These are phyloP conservation scores for Mycetomoellerius zeteki DNA, from an alignment of 1,140 invertebrate species.

Conservation along the genomic window DNA sequence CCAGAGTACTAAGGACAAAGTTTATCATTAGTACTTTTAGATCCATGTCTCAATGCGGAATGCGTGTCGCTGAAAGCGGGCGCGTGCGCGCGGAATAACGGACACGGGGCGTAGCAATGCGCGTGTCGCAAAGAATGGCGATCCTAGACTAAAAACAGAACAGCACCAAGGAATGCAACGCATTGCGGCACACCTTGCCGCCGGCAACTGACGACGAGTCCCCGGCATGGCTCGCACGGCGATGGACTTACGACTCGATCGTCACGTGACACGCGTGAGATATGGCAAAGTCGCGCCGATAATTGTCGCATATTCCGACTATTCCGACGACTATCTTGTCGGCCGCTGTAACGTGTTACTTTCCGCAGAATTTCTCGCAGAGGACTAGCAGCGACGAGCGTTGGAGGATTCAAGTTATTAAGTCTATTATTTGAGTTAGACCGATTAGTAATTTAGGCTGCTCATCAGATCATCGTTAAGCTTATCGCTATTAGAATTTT, in stretches of 20 bases:
- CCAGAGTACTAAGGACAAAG: neutral
- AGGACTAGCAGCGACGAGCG: neutral
- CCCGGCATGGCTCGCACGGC: constrained; percentile 22
- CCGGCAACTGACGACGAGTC: constrained; percentile 65
- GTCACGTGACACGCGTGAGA: constrained; percentile 78
- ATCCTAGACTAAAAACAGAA: constrained; percentile 86
- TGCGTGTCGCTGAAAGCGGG: constrained; percentile 77
- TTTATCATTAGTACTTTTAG: neutral
- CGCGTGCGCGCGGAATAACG: constrained; percentile 65
- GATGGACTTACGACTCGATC: constrained; percentile 64
- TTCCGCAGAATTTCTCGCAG: constrained; percentile 25
- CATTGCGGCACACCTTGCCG: constrained; percentile 82
- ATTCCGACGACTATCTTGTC: constrained; percentile 79
- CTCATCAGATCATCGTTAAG: no score
- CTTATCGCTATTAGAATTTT: no score
- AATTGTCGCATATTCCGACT: constrained; percentile 84
- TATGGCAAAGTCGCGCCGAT: constrained; percentile 82
- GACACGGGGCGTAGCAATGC: constrained; percentile 77
- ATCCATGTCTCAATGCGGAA: constrained; percentile 62
- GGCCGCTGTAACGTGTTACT: constrained; percentile 71
- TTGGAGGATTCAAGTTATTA: neutral
- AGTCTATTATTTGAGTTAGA: neutral
- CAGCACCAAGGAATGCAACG: constrained; percentile 84
- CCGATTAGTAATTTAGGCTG: neutral
- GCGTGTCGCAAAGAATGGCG: constrained; percentile 85